Conservation (phyloP, 2,888 invertebrate species). For the Callimorpha dominula region DNA sequence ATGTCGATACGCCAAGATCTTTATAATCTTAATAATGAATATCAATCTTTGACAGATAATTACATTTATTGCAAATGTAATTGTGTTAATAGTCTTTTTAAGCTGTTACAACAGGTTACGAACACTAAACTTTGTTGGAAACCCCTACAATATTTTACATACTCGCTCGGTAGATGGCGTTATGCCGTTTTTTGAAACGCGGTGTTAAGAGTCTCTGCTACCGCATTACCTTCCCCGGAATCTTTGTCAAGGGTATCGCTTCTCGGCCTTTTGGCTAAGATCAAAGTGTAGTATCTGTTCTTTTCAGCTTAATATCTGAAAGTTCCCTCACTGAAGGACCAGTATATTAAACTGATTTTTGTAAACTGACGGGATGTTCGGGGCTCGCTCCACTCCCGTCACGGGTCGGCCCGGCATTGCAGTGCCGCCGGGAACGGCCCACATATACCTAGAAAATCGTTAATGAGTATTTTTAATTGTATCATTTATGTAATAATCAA, state of each 20-base stretch:
- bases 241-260: slow-evolving; percentile 63
- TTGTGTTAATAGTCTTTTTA: too few species aligned
- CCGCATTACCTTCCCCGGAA: slow-evolving; percentile 23
- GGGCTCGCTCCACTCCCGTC: slow-evolving; percentile 61
- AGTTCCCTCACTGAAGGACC: slow-evolving; percentile 80
- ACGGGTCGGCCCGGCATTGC: slow-evolving; percentile 90
- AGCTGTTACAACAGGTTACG: too few species aligned
- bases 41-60: too few species aligned
- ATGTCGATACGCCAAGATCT: too few species aligned
- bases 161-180: slow-evolving; percentile 30
- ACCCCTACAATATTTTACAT: background rate
- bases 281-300: slow-evolving; percentile 16
- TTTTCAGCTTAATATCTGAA: slow-evolving; percentile 21
- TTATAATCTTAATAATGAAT: too few species aligned
- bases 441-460: slow-evolving; percentile 20
- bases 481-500: too few species aligned
- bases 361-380: slow-evolving; percentile 80
- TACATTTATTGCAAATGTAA: too few species aligned
- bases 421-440: slow-evolving; percentile 87
- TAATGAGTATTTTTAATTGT: too few species aligned
- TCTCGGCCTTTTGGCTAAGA: slow-evolving; percentile 83
- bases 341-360: slow-evolving; percentile 85
- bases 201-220: slow-evolving; percentile 42
- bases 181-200: slow-evolving; percentile 35
- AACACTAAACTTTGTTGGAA: too few species aligned